Conservation (phyloP, 2,797 vertebrate species). For the Gymnothorax reevesii region DNA sequence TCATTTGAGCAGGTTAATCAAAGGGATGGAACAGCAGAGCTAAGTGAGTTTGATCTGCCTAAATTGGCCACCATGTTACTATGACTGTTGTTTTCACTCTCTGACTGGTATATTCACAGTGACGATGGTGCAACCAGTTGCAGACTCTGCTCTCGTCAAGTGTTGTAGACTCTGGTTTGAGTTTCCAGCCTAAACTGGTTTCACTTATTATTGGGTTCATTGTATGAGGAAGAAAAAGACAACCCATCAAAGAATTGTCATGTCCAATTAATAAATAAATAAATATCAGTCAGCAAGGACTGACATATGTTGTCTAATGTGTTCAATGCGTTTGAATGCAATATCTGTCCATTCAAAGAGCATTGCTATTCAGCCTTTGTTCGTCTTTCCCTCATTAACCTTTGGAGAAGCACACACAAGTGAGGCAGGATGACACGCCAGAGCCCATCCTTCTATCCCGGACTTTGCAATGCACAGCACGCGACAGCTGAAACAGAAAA, state of each 20-base stretch:
- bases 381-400: slow-evolving; percentile 10
- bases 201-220: neutral
- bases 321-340: neutral
- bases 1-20: too few species aligned
- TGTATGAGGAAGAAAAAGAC: neutral
- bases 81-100: too few species aligned
- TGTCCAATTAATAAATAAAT: neutral
- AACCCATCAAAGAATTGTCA: neutral
- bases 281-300: neutral
- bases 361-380: neutral
- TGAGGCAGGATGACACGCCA: neutral
- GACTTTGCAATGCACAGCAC: slow-evolving; percentile 8
- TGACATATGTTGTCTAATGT: neutral
- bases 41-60: too few species aligned
- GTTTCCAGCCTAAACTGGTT: too few species aligned
- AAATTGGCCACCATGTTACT: too few species aligned
- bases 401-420: neutral
- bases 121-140: too few species aligned
- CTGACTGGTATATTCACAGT: too few species aligned
- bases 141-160: too few species aligned
- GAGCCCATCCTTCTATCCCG: neutral
- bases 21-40: too few species aligned
- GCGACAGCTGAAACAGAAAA: neutral
- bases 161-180: too few species aligned
- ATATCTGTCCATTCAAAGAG: neutral